Percentiles rank a stretch among this genome's conserved stretches.
Conservation (phyloP, 2,797 vertebrate species). For the Otus scops region DNA sequence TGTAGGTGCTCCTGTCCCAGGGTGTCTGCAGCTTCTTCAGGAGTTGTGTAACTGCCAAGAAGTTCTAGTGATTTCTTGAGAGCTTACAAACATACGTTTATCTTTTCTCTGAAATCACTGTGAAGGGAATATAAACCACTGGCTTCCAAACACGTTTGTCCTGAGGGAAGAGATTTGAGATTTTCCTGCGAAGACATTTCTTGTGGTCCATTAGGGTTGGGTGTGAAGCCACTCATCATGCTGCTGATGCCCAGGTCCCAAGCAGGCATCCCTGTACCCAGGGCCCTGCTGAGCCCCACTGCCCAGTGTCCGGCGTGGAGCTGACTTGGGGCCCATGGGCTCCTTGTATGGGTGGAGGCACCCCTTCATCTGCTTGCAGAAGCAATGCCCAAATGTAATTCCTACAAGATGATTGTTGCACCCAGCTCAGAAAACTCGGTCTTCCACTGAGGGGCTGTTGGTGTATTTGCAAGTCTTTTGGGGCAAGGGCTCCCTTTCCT, state of each 20-base stretch:
- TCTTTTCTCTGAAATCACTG: neutral
- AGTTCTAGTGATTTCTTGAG: neutral
- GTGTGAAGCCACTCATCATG: neutral
- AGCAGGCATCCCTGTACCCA: neutral
- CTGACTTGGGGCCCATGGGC: neutral
- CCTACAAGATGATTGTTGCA: neutral
- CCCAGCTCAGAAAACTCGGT: neutral
- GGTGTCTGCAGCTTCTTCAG: neutral
- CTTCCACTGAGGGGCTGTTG: rapidly evolving
- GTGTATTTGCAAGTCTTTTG: neutral
- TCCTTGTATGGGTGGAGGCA: neutral
- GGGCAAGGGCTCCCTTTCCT: neutral
- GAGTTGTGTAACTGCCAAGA: neutral
- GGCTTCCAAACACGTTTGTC: neutral
- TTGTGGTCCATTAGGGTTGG: neutral
- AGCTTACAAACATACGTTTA: neutral
- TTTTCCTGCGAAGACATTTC: neutral
- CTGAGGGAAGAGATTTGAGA: neutral
- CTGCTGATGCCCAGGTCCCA: neutral
- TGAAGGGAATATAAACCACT: neutral
- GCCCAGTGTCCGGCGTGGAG: rapidly evolving
- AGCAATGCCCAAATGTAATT: neutral
- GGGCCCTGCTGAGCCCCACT: rapidly evolving
- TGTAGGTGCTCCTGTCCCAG: neutral
- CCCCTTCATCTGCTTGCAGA: neutral